Percentiles rank a stretch among this genome's conserved stretches.
Evolutionary conservation across 2,888 invertebrate genomes (phyloP).

Genomic region (Cyclophora albipunctata): DNA sequence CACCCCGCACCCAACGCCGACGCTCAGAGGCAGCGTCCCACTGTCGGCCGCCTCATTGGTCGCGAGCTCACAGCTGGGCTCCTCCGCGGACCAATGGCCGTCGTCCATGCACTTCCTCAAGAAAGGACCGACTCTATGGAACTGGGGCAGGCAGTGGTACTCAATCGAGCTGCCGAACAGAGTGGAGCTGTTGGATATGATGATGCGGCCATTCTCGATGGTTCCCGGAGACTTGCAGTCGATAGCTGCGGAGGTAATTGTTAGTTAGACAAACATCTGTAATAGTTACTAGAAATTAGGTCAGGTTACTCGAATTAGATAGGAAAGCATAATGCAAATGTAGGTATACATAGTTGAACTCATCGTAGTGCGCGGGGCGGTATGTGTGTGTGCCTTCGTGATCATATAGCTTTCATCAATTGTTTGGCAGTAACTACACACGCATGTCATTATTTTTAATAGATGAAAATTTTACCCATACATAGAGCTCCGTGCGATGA

Average conservation of each 20-base stretch:
- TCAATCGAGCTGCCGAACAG: constrained; percentile 89
- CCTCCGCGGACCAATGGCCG: constrained; percentile 90
- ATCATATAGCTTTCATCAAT: too few species aligned
- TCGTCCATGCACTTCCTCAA: constrained; percentile 88
- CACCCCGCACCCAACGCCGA: constrained; percentile 89
- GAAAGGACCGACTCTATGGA: constrained; percentile 86
- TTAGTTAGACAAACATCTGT: neutral
- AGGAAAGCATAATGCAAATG: too few species aligned
- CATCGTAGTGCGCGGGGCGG: too few species aligned
- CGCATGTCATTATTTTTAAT: too few species aligned
- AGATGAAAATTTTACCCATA: too few species aligned
- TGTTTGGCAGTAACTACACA: too few species aligned
- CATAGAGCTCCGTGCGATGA: too few species aligned
- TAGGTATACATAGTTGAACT: too few species aligned
- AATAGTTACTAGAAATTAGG: neutral
- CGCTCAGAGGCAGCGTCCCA: constrained; percentile 84
- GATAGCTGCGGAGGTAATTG: constrained; percentile 75
- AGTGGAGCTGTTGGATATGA: constrained; percentile 89
- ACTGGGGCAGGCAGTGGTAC: constrained; percentile 92
- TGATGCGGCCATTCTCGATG: constrained; percentile 90
- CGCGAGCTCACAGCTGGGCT: constrained; percentile 85
- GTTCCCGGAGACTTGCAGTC: constrained; percentile 87
- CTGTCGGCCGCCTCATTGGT: constrained; percentile 82
- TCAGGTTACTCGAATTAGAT: neutral
- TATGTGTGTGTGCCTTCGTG: too few species aligned